These are phyloP conservation scores for Drosophila grimshawi DNA, from an alignment of 1,140 invertebrate genomes.

Conservation along the genomic window DNA sequence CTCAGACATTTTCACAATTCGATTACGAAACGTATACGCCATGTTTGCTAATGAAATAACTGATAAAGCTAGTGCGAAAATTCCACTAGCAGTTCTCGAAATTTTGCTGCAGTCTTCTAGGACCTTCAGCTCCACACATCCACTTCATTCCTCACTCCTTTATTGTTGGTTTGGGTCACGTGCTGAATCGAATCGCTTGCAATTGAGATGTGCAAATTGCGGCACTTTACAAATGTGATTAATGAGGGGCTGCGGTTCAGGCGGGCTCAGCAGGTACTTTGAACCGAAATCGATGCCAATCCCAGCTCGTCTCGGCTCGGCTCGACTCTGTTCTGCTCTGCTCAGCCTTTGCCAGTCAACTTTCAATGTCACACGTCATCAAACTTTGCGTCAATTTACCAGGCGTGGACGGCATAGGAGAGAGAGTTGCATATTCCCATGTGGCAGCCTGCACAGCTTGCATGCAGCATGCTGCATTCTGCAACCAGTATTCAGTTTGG, in stretches of 20 bases:
- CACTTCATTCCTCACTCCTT: neutral
- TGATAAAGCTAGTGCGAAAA: neutral
- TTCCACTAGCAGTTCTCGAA: neutral
- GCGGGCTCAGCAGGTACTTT: neutral
- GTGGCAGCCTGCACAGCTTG: too few species aligned
- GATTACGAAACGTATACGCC: slow-evolving; percentile 19
- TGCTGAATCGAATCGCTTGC: slow-evolving; percentile 25
- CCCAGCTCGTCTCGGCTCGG: neutral
- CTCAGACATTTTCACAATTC: slow-evolving; percentile 6
- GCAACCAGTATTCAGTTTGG: slow-evolving; percentile 13
- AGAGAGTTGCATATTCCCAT: neutral
- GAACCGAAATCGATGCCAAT: slow-evolving; percentile 20
- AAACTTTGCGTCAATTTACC: slow-evolving; percentile 60
- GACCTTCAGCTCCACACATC: slow-evolving; percentile 38
- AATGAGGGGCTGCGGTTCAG: neutral
- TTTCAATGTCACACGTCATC: slow-evolving; percentile 83
- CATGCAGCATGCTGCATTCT: slow-evolving; percentile 1
- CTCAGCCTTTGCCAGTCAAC: slow-evolving; percentile 48
- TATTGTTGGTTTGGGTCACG: slow-evolving; percentile 3
- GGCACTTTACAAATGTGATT: slow-evolving; percentile 44
- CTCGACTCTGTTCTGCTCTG: slow-evolving; percentile 9
- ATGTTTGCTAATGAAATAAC: slow-evolving; percentile 7
- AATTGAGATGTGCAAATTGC: slow-evolving; percentile 66
- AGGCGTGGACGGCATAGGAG: slow-evolving; percentile 1
- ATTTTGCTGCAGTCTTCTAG: slow-evolving; percentile 1